Base-by-base conservation (phyloP, 2,113 vertebrate genomes). In the Oryzias celebensis region DNA sequence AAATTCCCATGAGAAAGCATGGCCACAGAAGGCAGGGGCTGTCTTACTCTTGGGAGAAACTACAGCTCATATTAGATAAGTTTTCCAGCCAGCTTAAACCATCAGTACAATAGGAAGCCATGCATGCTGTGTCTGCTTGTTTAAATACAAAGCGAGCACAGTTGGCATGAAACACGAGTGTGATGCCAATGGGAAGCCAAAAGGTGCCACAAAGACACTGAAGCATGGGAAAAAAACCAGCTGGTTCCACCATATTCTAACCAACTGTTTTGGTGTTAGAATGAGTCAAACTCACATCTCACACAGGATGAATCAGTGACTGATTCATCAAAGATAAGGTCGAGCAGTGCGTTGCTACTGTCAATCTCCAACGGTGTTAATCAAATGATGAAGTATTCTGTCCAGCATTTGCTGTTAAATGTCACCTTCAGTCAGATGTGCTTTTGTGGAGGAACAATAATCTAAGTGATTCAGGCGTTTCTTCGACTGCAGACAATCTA, bases 1-100 rank as follows among this genome's bases (percentile, higher is more conserved):
- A 88, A 91, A 90, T 75, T 91, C 91, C 91, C 91, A 92, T 85
- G 85, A 91, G 88, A 92, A 90, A 80, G 89, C 85, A 81, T 90
- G 88, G 79, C 91, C 90, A 87, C 91, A 91, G 87, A 90, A 89
- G 77, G 80, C 89, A 67, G 87, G 80, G 41, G 82, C 78, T 58
- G 84, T 76, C 78, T 91, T 90, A 85, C 82, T 86, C 85, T 89
- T 90, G 72, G 89, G 85, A 92, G 85, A 91, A 82, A 92, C 91
- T 92, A 85, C 80, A 92, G 84, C 87, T 90, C 74, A 79, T 64
- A 85, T 91, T 91, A 92, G 89, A 90, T 75, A 85, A 20, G 81
- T 53, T 73, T 62, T 70, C 79, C 53, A 86, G 57, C 54, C 49
- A 80, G 47, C 45, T 58, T 42, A 16, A 16, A 58, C 67, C 49